Evolutionary conservation across 2,113 vertebrate genomes (phyloP).

Genomic region (Mixornis gularis): DNA sequence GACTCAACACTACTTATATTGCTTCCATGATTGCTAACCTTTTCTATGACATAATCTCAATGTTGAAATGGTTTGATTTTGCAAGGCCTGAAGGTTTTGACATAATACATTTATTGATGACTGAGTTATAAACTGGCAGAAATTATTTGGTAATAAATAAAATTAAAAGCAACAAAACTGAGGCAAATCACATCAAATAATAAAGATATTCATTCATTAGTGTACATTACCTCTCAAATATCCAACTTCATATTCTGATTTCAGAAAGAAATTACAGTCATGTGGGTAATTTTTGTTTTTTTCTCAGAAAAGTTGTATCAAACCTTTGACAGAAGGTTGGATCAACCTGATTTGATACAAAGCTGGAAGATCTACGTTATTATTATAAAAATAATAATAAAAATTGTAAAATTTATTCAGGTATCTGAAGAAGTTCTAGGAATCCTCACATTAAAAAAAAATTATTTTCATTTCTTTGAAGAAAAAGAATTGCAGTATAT

Average conservation of each 20-base stretch:
- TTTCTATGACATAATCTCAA: neutral
- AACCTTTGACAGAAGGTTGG: neutral
- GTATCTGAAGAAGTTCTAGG: neutral
- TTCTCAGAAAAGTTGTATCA: neutral
- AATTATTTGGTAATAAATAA: neutral
- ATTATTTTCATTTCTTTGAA: neutral
- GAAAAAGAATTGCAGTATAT: neutral
- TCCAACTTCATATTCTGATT: neutral
- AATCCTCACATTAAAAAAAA: neutral
- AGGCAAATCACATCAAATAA: neutral
- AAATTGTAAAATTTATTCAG: neutral
- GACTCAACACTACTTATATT: neutral
- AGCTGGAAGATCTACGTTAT: neutral
- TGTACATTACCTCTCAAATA: neutral
- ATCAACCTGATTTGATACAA: neutral
- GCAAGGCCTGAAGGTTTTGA: neutral
- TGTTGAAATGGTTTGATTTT: neutral
- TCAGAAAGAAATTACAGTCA: neutral
- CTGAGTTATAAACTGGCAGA: neutral
- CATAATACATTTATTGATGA: neutral
- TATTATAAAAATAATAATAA: neutral
- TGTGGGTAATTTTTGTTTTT: neutral
- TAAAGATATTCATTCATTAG: neutral
- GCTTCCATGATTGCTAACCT: neutral
- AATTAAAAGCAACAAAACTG: neutral